A percentile compares a stretch with the other conserved stretches of the same genome.
Conservation (phyloP, 2,888 invertebrate genomes). For the Diabrotica balteata region DNA sequence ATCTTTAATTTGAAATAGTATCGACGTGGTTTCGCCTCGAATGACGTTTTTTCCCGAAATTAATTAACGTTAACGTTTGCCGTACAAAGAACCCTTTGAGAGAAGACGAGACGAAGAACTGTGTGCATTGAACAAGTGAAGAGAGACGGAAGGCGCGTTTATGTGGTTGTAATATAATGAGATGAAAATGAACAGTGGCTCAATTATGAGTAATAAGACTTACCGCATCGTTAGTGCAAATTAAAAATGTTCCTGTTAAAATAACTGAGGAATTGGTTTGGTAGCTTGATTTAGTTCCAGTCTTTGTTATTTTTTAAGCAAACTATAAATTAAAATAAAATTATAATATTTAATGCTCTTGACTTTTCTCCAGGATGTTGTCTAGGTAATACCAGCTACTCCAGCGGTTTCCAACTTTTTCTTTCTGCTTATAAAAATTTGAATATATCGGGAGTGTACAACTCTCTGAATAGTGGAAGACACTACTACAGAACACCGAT, state of each 20-base stretch:
- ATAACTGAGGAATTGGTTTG: background rate
- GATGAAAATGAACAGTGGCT: constrained; percentile 34
- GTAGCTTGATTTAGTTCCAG: too few species aligned
- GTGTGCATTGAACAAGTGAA: constrained; percentile 8
- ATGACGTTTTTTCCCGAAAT: constrained; percentile 15
- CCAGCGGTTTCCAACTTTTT: too few species aligned
- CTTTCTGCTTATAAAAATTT: too few species aligned
- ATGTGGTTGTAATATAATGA: constrained; percentile 21
- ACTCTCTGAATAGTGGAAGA: too few species aligned
- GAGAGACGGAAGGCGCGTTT: constrained; percentile 11
- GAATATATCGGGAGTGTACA: too few species aligned
- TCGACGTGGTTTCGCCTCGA: constrained; percentile 3
- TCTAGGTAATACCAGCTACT: too few species aligned
- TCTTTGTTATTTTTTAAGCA: too few species aligned
- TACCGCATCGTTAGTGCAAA: constrained; percentile 41
- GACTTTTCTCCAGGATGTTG: too few species aligned
- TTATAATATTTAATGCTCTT: too few species aligned
- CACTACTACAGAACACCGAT: too few species aligned
- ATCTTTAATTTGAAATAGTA: background rate
- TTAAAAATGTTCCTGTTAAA: constrained; percentile 39
- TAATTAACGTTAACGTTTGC: constrained; percentile 26
- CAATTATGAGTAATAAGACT: constrained; percentile 39
- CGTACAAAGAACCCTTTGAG: constrained; percentile 37
- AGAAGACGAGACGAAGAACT: constrained; percentile 26
- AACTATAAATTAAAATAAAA: too few species aligned